Evolutionary conservation across 2,888 invertebrate genomes (phyloP).

Genomic region (Synanthedon tipuliformis): DNA sequence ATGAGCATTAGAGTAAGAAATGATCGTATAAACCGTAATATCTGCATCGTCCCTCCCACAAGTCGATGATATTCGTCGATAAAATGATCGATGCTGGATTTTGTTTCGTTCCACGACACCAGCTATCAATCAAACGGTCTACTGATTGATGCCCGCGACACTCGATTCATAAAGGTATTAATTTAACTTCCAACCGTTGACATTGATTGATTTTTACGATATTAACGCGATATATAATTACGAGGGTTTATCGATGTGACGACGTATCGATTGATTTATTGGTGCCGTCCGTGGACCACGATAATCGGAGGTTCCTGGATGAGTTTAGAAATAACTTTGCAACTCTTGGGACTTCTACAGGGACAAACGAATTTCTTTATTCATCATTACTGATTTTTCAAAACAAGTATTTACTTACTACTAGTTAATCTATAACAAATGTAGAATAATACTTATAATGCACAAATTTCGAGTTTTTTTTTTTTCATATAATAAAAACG

Average conservation of each 20-base stretch:
- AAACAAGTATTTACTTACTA: too few species aligned
- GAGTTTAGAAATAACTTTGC: too few species aligned
- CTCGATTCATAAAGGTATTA: slow-evolving; percentile 53
- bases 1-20: neutral
- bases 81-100: slow-evolving; percentile 36
- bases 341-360: too few species aligned
- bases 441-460: too few species aligned
- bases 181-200: slow-evolving; percentile 38
- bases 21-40: neutral
- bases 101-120: slow-evolving; percentile 35
- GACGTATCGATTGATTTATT: slow-evolving; percentile 12
- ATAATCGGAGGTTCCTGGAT: neutral
- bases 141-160: slow-evolving; percentile 58
- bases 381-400: too few species aligned
- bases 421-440: too few species aligned
- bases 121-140: slow-evolving; percentile 47
- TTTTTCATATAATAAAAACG: too few species aligned
- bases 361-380: too few species aligned
- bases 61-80: slow-evolving; percentile 1
- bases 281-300: neutral
- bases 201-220: slow-evolving; percentile 53
- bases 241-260: neutral
- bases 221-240: slow-evolving; percentile 41
- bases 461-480: too few species aligned
- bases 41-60: neutral